Conservation (phyloP, 1,140 invertebrate genomes). For the Vanessa atalanta region DNA sequence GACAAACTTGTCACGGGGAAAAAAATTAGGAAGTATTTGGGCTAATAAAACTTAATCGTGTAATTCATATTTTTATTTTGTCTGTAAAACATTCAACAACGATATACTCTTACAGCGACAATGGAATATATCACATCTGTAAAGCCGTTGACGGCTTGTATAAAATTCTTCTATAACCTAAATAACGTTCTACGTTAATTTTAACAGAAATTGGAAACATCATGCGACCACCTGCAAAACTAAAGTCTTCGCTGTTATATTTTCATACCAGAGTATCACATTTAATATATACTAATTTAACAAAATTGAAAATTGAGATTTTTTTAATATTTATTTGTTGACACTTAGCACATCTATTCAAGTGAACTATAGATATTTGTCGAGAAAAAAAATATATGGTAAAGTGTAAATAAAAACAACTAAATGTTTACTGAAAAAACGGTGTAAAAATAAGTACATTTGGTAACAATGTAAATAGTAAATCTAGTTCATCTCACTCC, state of each 20-base stretch:
- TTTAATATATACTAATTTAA: too few species aligned
- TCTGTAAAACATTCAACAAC: constrained; percentile 11
- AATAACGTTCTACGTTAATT: too few species aligned
- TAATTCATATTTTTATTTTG: not conserved
- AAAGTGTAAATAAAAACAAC: not conserved
- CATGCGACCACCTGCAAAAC: too few species aligned
- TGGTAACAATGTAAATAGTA: not conserved
- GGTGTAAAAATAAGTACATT: not conserved
- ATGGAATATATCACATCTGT: constrained; percentile 8
- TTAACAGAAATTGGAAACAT: too few species aligned
- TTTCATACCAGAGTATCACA: too few species aligned
- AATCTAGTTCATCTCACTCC: not conserved
- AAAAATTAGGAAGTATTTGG: too few species aligned
- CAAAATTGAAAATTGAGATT: too few species aligned
- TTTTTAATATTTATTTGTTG: too few species aligned
- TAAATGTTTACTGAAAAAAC: not conserved
- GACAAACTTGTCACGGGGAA: too few species aligned
- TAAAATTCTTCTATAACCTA: not conserved
- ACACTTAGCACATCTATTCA: not conserved
- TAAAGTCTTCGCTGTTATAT: too few species aligned
- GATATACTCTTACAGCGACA: constrained; percentile 10
- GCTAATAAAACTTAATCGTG: not conserved
- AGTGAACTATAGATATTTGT: not conserved
- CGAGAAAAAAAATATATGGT: not conserved
- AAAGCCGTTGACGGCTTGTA: not conserved